Conservation (phyloP, 1,140 invertebrate genomes). For the Lanistes nyassanus region DNA sequence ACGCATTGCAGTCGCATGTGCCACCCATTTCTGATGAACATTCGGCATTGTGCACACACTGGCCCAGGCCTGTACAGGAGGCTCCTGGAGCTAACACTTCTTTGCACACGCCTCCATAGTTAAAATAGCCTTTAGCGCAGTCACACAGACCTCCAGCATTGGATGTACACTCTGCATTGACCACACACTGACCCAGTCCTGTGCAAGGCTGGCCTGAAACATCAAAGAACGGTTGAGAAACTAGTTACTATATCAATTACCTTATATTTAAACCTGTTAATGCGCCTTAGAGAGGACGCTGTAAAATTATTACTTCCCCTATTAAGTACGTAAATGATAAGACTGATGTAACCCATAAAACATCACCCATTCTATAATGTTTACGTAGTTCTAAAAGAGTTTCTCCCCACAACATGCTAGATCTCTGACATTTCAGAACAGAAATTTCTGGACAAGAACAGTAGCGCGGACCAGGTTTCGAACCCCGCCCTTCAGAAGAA, state of each 20-base stretch:
- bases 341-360: too few relatives aligned
- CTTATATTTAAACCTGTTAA: neutral
- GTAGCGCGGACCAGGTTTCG: too few relatives aligned
- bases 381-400: too few relatives aligned
- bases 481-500: too few relatives aligned
- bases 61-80: conserved; percentile 10
- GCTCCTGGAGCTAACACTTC: conserved; percentile 8
- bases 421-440: too few relatives aligned
- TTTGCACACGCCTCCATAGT: conserved; percentile 23
- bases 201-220: conserved; percentile 23
- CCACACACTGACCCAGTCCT: conserved; percentile 25
- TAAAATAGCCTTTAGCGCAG: conserved; percentile 17
- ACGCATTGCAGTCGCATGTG: conserved; percentile 24
- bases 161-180: conserved; percentile 24
- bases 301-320: too few relatives aligned
- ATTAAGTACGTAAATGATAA: too few relatives aligned
- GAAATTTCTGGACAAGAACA: too few relatives aligned
- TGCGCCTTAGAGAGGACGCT: too few relatives aligned
- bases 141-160: conserved; percentile 15
- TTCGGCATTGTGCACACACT: conserved; percentile 29
- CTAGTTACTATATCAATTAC: neutral
- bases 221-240: neutral
- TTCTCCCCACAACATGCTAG: too few relatives aligned
- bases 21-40: conserved; percentile 30
- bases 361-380: too few relatives aligned